phyloP scores from a whole-genome alignment of 2,113 vertebrate genomes.

The Podarcis raffonei region DNA sequence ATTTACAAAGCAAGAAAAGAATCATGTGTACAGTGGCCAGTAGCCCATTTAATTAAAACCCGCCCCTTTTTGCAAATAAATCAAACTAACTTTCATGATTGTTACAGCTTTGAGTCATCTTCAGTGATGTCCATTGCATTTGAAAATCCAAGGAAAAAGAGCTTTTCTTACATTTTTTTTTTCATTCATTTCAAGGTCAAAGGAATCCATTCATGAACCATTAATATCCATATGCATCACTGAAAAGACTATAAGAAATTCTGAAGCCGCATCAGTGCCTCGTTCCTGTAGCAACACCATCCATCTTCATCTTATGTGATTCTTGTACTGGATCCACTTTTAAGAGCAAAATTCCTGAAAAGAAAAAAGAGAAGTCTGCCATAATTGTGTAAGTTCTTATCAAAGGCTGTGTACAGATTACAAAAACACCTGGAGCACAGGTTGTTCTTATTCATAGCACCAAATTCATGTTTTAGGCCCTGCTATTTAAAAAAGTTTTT shows the following conservation, averaged over 20 bases:
- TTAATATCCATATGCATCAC: constrained; percentile 27
- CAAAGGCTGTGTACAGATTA: background rate
- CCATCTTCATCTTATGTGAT: constrained; percentile 55
- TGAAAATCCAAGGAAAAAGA: constrained; percentile 56
- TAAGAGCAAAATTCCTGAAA: constrained; percentile 78
- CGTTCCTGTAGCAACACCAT: constrained; percentile 42
- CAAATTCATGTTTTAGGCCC: background rate
- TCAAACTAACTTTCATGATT: constrained; percentile 48
- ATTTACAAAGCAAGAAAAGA: background rate
- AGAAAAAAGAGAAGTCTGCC: constrained; percentile 57
- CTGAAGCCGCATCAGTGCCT: constrained; percentile 50
- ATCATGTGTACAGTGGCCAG: background rate
- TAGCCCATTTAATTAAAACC: background rate
- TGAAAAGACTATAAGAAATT: constrained; percentile 63
- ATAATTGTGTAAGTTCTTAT: constrained; percentile 38
- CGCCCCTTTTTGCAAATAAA: constrained; percentile 18
- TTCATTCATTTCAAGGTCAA: constrained; percentile 59
- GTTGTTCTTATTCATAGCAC: too few species aligned
- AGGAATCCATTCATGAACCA: constrained; percentile 50
- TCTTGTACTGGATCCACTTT: constrained; percentile 50
- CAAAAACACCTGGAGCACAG: background rate
- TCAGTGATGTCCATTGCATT: constrained; percentile 24
- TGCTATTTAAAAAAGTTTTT: background rate
- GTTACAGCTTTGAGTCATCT: constrained; percentile 40
- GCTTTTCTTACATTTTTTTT: constrained; percentile 43